phyloP scores from a whole-genome alignment of 2,888 invertebrate genomes.

The Litoditis marina region DNA sequence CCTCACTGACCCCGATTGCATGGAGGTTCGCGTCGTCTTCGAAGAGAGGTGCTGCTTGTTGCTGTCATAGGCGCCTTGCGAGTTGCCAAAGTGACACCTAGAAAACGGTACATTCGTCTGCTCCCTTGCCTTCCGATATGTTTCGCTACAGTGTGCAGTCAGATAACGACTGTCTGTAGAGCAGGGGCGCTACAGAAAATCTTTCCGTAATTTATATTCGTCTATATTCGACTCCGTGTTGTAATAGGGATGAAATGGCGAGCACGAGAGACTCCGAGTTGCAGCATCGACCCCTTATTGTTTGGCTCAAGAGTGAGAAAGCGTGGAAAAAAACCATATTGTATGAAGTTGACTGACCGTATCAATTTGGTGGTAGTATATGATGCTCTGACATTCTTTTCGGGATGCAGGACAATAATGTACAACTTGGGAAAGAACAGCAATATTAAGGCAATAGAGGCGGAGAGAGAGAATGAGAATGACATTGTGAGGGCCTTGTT shows the following conservation, averaged over 20 bases:
- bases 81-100: constrained; percentile 59
- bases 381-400: constrained; percentile 75
- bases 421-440: constrained; percentile 77
- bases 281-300: too few relatives aligned
- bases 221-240: too few relatives aligned
- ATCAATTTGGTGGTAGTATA: constrained; percentile 76
- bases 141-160: too few relatives aligned
- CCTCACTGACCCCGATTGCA: constrained; percentile 54
- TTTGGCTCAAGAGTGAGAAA: too few relatives aligned
- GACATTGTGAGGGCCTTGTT: constrained; percentile 67
- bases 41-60: constrained; percentile 51
- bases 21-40: constrained; percentile 54
- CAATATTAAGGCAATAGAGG: constrained; percentile 67
- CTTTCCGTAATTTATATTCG: too few relatives aligned
- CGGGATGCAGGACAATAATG: constrained; percentile 74
- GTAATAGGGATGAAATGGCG: too few relatives aligned
- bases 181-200: too few relatives aligned
- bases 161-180: too few relatives aligned
- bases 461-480: constrained; percentile 66
- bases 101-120: neutral
- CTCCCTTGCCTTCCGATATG: too few relatives aligned
- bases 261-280: too few relatives aligned
- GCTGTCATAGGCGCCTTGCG: constrained; percentile 54
- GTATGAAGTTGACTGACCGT: constrained; percentile 63
- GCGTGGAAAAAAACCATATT: too few relatives aligned